Evolutionary conservation across 2,888 invertebrate genomes (phyloP).

Genomic region (Smittia sp.): DNA sequence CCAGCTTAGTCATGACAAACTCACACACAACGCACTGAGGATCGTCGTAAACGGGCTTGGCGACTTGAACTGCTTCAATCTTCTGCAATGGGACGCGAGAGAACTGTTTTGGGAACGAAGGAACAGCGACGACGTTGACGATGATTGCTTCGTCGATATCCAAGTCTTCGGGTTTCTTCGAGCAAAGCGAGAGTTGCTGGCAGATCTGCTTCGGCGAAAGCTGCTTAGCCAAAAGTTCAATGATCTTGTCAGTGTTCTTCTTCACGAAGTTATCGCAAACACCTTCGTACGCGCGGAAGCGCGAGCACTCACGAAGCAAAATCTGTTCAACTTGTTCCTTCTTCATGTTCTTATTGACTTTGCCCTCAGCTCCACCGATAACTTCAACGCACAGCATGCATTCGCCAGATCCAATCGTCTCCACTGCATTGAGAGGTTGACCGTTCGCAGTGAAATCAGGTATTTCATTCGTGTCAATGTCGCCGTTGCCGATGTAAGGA

Average conservation of each 20-base stretch:
- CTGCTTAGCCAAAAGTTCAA: constrained; percentile 66
- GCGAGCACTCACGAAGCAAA: constrained; percentile 49
- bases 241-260: constrained; percentile 69
- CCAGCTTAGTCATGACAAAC: constrained; percentile 72
- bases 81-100: neutral
- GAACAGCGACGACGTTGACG: constrained; percentile 50
- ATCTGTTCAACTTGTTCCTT: constrained; percentile 49
- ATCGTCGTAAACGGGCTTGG: constrained; percentile 41
- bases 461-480: constrained; percentile 62
- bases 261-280: constrained; percentile 72
- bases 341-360: constrained; percentile 46
- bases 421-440: constrained; percentile 47
- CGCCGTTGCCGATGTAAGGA: constrained; percentile 34
- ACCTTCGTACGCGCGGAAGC: constrained; percentile 49
- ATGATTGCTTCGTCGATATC: constrained; percentile 51
- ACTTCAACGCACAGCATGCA: constrained; percentile 48
- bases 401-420: constrained; percentile 11
- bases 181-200: constrained; percentile 63
- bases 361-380: constrained; percentile 49
- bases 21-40: constrained; percentile 74
- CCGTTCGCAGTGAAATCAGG: constrained; percentile 62
- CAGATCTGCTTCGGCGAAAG: constrained; percentile 70
- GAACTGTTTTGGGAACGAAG: constrained; percentile 41
- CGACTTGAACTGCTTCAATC: neutral
- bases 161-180: constrained; percentile 46